A percentile compares a stretch with the other conserved stretches of the same genome.
Conservation (phyloP, 2,888 invertebrate species). For the Ornithoptera alexandrae region DNA sequence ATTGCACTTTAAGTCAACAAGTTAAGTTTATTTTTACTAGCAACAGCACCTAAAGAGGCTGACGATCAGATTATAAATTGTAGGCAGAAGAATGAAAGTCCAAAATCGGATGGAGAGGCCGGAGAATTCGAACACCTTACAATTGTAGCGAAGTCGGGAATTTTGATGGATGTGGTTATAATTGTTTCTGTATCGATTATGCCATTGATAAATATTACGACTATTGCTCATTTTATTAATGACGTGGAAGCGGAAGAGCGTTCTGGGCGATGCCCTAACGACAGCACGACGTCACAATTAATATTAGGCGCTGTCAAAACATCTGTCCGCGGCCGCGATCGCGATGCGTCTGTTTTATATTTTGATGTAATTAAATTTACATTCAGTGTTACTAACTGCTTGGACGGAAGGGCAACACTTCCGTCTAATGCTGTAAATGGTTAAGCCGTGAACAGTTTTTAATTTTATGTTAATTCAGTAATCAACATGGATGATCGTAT, state of each 20-base stretch:
- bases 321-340: constrained; percentile 64
- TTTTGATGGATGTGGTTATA: constrained; percentile 80
- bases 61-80: constrained; percentile 44
- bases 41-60: constrained; percentile 21
- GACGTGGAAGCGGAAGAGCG: constrained; percentile 76
- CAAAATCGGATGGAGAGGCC: constrained; percentile 38
- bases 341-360: constrained; percentile 51
- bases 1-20: constrained; percentile 42
- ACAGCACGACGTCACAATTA: constrained; percentile 76
- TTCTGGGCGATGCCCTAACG: constrained; percentile 67
- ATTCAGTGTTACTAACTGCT: constrained; percentile 22
- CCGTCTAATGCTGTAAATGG: constrained; percentile 21
- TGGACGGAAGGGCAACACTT: neutral
- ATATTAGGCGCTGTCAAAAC: constrained; percentile 74
- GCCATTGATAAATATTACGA: constrained; percentile 80
- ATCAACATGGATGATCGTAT: no score
- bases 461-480: neutral
- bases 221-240: constrained; percentile 80
- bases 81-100: constrained; percentile 42
- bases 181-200: constrained; percentile 81
- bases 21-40: constrained; percentile 34
- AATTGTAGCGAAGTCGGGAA: constrained; percentile 63
- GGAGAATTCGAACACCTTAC: constrained; percentile 51
- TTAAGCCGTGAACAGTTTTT: neutral
- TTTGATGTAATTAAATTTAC: constrained; percentile 63